Conservation (phyloP, 1,140 invertebrate species). For the Drosophila ercepeae region DNA sequence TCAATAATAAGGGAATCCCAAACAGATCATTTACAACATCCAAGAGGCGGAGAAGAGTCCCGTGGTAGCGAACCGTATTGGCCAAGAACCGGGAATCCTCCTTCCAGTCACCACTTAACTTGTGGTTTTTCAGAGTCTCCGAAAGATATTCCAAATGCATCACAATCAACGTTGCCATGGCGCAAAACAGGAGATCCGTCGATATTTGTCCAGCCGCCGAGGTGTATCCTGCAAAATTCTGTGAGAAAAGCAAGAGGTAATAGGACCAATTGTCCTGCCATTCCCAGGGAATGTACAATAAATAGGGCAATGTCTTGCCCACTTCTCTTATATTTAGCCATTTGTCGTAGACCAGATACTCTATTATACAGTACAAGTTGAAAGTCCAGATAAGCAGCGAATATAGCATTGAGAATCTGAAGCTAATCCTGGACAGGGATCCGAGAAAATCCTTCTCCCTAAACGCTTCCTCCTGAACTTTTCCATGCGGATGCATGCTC, state of each 20-base stretch:
- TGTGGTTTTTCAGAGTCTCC: slow-evolving; percentile 17
- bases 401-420: slow-evolving; percentile 51
- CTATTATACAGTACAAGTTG: slow-evolving; percentile 54
- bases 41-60: slow-evolving; percentile 27
- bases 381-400: slow-evolving; percentile 71
- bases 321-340: slow-evolving; percentile 45
- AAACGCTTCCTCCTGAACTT: slow-evolving; percentile 25
- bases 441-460: slow-evolving; percentile 30
- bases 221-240: slow-evolving; percentile 58
- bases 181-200: slow-evolving; percentile 59
- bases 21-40: slow-evolving; percentile 52
- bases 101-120: slow-evolving; percentile 35
- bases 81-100: slow-evolving; percentile 31
- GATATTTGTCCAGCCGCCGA: slow-evolving; percentile 66
- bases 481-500: slow-evolving; percentile 45
- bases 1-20: slow-evolving; percentile 56
- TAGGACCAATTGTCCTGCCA: slow-evolving; percentile 57
- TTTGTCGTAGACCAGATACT: slow-evolving; percentile 63
- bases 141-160: slow-evolving; percentile 71
- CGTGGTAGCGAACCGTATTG: slow-evolving; percentile 51
- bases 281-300: slow-evolving; percentile 61
- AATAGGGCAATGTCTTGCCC: slow-evolving; percentile 55
- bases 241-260: slow-evolving; percentile 42
- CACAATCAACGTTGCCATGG: slow-evolving; percentile 54
- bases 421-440: slow-evolving; percentile 39